Conservation (phyloP, 2,888 invertebrate genomes). For the Nephrotoma guestfalica region DNA sequence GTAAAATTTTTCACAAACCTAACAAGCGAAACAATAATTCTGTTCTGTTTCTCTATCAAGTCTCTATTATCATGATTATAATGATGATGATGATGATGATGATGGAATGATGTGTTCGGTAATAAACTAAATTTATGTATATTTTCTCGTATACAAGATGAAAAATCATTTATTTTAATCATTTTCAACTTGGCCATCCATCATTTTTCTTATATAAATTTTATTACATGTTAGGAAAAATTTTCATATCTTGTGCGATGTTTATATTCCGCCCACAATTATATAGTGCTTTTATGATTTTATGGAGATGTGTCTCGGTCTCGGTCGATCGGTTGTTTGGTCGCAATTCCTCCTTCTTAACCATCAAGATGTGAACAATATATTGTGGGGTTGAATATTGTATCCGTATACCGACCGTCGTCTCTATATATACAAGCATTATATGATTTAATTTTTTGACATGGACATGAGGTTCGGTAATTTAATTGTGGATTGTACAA, state of each 20-base stretch:
- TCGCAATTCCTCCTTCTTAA: neutral
- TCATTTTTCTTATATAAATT: neutral
- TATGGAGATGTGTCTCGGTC: neutral
- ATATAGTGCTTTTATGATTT: neutral
- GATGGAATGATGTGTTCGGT: neutral
- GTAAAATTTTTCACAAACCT: neutral
- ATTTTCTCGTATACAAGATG: neutral
- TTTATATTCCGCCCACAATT: neutral
- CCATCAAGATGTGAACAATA: neutral
- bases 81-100: neutral
- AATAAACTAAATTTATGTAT: neutral
- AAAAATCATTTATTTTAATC: neutral
- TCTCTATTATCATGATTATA: neutral
- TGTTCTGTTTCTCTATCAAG: neutral
- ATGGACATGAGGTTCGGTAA: neutral
- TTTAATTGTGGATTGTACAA: neutral
- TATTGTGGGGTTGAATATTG: neutral
- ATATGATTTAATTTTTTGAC: neutral
- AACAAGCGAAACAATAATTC: neutral
- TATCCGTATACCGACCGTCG: neutral
- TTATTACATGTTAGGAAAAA: neutral
- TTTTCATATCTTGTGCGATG: neutral
- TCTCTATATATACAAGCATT: neutral
- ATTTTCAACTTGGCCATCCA: neutral
- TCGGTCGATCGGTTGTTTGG: neutral